A percentile compares a stretch with the other conserved stretches of the same genome.
Evolutionary conservation across 2,888 invertebrate genomes (phyloP).

Genomic region (Thymelicus acteon): DNA sequence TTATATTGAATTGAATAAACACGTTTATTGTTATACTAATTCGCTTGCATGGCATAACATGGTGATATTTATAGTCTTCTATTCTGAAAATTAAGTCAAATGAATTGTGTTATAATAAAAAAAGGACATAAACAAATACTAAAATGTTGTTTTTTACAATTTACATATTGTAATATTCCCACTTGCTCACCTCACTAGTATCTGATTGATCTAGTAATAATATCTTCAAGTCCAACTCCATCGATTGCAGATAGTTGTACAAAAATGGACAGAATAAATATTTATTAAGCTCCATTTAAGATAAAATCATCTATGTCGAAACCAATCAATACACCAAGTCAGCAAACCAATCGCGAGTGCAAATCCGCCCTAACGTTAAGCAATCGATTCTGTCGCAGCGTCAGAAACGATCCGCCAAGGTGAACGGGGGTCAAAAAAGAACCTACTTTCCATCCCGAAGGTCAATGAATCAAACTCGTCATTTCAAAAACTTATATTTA

Average conservation of each 20-base stretch:
- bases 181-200: no score
- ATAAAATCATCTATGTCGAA: slow-evolving; percentile 1
- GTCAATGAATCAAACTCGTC: slow-evolving; percentile 58
- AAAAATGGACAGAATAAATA: not conserved
- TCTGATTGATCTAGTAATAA: no score
- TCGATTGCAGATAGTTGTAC: not conserved
- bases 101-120: no score
- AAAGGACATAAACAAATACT: no score
- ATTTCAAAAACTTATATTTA: slow-evolving; percentile 67
- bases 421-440: slow-evolving; percentile 57
- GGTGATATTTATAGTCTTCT: no score
- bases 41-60: no score
- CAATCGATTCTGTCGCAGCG: slow-evolving; percentile 53
- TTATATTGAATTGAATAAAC: no score
- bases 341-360: slow-evolving; percentile 32
- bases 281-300: slow-evolving; percentile 4
- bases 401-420: slow-evolving; percentile 68
- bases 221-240: no score
- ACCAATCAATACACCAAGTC: slow-evolving; percentile 10
- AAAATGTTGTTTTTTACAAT: no score
- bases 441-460: slow-evolving; percentile 71
- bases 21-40: no score
- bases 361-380: slow-evolving; percentile 33
- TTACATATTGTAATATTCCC: no score
- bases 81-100: no score